Conservation (phyloP, 2,888 invertebrate species). For the Eristalis arbustorum region DNA sequence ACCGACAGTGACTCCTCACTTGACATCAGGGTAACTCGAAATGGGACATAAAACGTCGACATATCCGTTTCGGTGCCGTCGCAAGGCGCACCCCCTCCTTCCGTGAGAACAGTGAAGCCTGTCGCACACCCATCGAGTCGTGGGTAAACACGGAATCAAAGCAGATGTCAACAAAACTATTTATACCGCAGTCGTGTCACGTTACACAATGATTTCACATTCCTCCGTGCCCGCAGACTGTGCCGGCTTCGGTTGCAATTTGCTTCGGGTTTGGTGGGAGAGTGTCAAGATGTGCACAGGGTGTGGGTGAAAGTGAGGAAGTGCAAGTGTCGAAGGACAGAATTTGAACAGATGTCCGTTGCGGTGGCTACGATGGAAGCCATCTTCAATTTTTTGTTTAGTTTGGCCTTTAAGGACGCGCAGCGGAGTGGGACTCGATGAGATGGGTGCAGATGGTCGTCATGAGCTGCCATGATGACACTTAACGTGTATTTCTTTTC, state of each 20-base stretch:
- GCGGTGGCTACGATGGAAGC: background rate
- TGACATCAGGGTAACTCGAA: background rate
- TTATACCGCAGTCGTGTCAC: background rate
- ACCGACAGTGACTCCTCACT: background rate
- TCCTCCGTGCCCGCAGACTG: background rate
- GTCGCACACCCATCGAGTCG: background rate
- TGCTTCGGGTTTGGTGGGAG: background rate
- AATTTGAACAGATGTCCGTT: background rate
- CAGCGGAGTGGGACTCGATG: too few species aligned
- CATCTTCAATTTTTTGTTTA: too few species aligned
- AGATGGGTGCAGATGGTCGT: too few species aligned
- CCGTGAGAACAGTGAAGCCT: background rate
- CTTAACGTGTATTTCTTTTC: too few species aligned
- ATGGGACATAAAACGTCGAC: background rate
- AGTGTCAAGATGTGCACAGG: background rate
- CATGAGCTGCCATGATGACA: too few species aligned
- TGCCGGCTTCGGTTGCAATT: background rate
- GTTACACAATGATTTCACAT: background rate
- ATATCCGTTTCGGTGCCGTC: background rate
- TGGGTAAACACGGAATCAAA: background rate
- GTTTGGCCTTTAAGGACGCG: too few species aligned
- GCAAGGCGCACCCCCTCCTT: background rate
- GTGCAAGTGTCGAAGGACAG: background rate
- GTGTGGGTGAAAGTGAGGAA: background rate
- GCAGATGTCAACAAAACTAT: background rate